Percentiles rank a stretch among this genome's conserved stretches.
These are phyloP conservation scores for Microtus agrestis DNA, from an alignment of 2,797 vertebrate genomes.

Conservation along the genomic window DNA sequence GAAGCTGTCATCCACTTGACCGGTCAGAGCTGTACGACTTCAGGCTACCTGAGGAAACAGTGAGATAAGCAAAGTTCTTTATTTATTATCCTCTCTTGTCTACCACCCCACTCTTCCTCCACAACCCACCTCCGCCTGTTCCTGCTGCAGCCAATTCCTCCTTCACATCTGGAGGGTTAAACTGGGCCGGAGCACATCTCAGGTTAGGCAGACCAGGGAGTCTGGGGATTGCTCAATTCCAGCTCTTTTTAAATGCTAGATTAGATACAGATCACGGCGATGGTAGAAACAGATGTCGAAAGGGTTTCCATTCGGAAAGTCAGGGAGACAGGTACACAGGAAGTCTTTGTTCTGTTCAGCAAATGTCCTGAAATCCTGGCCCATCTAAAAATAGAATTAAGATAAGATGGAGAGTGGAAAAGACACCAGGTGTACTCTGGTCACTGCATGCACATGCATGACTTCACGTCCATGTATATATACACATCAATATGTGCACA, in stretches of 20 bases:
- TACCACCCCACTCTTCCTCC: not conserved
- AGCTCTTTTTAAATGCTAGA: not conserved
- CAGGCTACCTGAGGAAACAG: not conserved
- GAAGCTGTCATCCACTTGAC: not conserved
- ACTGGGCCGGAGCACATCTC: not conserved
- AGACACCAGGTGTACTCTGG: not conserved
- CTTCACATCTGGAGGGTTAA: not conserved
- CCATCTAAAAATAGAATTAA: conserved; percentile 7
- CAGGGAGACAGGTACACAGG: not conserved
- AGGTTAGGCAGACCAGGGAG: not conserved
- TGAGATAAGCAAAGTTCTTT: not conserved
- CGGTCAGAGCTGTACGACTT: not conserved
- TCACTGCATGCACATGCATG: not conserved
- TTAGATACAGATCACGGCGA: not conserved
- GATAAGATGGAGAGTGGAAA: not conserved
- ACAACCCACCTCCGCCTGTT: no score
- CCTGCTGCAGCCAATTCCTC: not conserved
- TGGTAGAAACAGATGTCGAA: not conserved
- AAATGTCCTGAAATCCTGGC: not conserved
- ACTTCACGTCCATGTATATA: not conserved
- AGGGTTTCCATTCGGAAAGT: conserved; percentile 4
- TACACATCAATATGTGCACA: not conserved
- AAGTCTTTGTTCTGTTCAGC: not conserved
- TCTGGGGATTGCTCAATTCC: not conserved
- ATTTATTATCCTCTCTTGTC: not conserved